A percentile compares a stretch with the other conserved stretches of the same genome.
These are phyloP conservation scores for Thalpophila matura DNA, from an alignment of 2,888 invertebrate species.

Conservation along the genomic window DNA sequence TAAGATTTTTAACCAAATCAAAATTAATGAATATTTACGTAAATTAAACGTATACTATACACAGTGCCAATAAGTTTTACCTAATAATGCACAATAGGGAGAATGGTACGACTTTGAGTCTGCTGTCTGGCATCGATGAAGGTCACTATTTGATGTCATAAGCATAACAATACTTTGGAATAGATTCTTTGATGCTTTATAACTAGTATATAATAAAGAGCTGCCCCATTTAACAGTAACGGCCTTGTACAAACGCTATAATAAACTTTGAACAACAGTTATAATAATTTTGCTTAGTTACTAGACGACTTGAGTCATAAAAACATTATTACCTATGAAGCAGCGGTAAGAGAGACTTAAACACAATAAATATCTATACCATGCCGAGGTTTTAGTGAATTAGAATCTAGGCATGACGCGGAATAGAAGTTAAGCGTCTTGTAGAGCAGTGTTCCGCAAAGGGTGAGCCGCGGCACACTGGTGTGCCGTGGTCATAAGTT, in stretches of 20 bases:
- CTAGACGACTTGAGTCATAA: background rate
- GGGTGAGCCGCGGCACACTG: too few relatives aligned
- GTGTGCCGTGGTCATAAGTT: too few relatives aligned
- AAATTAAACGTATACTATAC: slow-evolving; percentile 1
- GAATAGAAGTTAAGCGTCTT: too few relatives aligned
- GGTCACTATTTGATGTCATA: slow-evolving; percentile 20
- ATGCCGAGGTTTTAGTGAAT: too few relatives aligned
- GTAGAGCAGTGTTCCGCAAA: too few relatives aligned
- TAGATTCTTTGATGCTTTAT: slow-evolving; percentile 14
- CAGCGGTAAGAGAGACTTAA: too few relatives aligned
- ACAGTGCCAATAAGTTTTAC: background rate
- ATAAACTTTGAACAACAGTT: slow-evolving; percentile 9
- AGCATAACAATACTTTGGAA: slow-evolving; percentile 31
- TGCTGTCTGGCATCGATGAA: background rate
- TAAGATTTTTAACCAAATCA: too few relatives aligned
- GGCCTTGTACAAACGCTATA: background rate
- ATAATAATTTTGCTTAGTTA: background rate
- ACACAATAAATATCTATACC: too few relatives aligned
- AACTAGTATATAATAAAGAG: background rate
- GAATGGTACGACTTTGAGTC: slow-evolving; percentile 32
- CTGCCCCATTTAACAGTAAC: background rate
- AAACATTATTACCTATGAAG: too few relatives aligned
- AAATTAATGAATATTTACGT: background rate
- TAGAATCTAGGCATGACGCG: too few relatives aligned
- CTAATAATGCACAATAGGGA: background rate